Conservation (phyloP, 2,113 vertebrate genomes). For the Calidris pygmaea region DNA sequence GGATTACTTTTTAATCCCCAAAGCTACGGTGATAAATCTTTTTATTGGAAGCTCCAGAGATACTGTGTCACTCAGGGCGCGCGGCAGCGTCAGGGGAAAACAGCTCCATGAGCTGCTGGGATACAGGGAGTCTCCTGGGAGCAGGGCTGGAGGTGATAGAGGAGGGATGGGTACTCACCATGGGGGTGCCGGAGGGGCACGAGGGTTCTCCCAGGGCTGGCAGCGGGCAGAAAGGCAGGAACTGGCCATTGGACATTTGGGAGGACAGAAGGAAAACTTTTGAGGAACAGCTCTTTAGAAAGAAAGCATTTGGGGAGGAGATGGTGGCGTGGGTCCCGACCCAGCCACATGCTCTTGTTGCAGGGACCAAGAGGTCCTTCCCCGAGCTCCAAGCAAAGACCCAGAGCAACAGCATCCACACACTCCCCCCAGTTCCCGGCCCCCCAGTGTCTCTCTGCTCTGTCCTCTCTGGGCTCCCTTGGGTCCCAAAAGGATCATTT, state of each 20-base stretch:
- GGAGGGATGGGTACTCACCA: rapidly evolving
- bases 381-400: neutral
- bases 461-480: neutral
- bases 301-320: neutral
- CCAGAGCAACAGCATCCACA: rapidly evolving
- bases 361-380: neutral
- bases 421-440: neutral
- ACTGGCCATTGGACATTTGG: neutral
- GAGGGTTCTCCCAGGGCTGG: neutral
- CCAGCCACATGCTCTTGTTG: neutral
- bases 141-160: neutral
- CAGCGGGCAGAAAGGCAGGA: neutral
- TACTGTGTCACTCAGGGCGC: neutral
- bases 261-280: neutral
- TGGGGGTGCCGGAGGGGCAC: neutral
- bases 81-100: rapidly evolving
- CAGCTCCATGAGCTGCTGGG: neutral
- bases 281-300: neutral
- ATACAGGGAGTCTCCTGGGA: neutral
- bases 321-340: neutral
- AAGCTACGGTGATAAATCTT: conserved; percentile 56
- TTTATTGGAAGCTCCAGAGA: neutral
- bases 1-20: conserved; percentile 66
- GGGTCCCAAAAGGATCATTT: neutral
- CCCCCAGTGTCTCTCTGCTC: rapidly evolving